Evolutionary conservation across 2,797 vertebrate genomes (phyloP), one percentile per base, ranked within the genome.

Genomic region (Poliocrania exsul): DNA sequence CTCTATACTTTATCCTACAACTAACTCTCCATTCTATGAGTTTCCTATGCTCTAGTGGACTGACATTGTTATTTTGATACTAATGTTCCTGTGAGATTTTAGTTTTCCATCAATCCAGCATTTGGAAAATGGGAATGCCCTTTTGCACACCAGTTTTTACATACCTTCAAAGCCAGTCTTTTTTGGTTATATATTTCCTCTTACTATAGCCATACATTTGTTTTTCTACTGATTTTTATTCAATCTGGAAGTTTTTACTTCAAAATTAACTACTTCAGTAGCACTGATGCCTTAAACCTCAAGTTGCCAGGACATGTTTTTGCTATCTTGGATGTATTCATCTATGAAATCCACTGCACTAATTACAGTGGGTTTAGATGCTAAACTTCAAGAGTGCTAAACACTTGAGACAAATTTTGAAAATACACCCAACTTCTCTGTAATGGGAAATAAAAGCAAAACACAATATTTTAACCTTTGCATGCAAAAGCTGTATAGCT

Each of bases 201-300:
- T 66, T 37, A 35, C 4, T 57, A 2, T n/a, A 75, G 16, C 6
- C 4, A 8, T 42, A 21, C 0, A 0, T 49, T 73, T 75, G 5
- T 18, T 35, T 88, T 83, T 44, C 15, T 84, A 5, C 17, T 31
- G 13, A 1, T 42, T 83, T 87, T 46, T 62, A 49, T 70, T 88
- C 5, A 21, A 20, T 67, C 13, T 64, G 16, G 31, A 90, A 70
- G 14, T 66, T 87, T 19, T 72, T 74, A 8, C 15, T 49, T 83
- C 18, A 49, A 1, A 79, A 53, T 56, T 16, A 56, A 16, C 71
- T 25, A 10, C 31, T 86, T 77, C 5, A 53, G 11, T 28, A 61
- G 11, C 13, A 13, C 15, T 80, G 60, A 42, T n/a, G 6, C 28
- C 2, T 10, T 66, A 71, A 81, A 73, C 23, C 15, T 78, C 2